Evolutionary conservation across 1,140 invertebrate genomes (phyloP).

Genomic region (Drosophila subpulchrella): DNA sequence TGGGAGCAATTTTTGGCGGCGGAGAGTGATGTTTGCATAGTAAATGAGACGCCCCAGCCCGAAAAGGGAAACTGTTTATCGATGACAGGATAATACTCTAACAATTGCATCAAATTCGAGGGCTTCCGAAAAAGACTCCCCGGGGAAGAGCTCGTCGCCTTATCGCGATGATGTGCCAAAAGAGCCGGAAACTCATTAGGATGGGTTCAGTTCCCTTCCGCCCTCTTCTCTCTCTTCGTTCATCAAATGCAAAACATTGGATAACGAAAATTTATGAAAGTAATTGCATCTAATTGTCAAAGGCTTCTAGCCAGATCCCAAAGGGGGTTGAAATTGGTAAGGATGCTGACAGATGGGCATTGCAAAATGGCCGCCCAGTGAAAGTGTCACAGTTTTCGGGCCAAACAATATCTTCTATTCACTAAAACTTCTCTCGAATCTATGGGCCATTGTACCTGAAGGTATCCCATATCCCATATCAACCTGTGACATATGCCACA

Average conservation of each 20-base stretch:
- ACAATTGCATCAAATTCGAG: constrained; percentile 49
- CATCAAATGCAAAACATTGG: constrained; percentile 47
- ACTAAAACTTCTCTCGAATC: constrained; percentile 3
- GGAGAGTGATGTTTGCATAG: constrained; percentile 42
- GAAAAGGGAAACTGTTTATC: constrained; percentile 28
- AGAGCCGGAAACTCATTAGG: constrained; percentile 44
- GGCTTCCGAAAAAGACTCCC: constrained; percentile 35
- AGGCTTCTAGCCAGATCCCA: constrained; percentile 17
- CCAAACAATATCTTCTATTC: constrained; percentile 18
- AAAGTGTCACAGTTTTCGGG: constrained; percentile 16
- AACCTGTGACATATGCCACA: constrained; percentile 43
- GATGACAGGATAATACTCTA: constrained; percentile 57
- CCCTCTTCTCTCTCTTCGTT: constrained; percentile 26
- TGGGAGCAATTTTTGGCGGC: constrained; percentile 24
- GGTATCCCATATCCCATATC: constrained; percentile 34
- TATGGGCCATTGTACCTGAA: constrained; percentile 15
- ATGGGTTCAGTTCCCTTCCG: constrained; percentile 13
- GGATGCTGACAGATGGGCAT: constrained; percentile 49
- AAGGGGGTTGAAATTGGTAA: constrained; percentile 20
- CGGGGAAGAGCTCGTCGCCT: constrained; percentile 25
- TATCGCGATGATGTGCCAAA: constrained; percentile 37
- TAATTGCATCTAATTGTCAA: constrained; percentile 60
- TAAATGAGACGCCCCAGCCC: constrained; percentile 35
- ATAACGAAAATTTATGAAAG: constrained; percentile 57
- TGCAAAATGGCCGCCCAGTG: constrained; percentile 26